Evolutionary conservation across 2,113 vertebrate species (phyloP).

Genomic region (Hippocampus comes): DNA sequence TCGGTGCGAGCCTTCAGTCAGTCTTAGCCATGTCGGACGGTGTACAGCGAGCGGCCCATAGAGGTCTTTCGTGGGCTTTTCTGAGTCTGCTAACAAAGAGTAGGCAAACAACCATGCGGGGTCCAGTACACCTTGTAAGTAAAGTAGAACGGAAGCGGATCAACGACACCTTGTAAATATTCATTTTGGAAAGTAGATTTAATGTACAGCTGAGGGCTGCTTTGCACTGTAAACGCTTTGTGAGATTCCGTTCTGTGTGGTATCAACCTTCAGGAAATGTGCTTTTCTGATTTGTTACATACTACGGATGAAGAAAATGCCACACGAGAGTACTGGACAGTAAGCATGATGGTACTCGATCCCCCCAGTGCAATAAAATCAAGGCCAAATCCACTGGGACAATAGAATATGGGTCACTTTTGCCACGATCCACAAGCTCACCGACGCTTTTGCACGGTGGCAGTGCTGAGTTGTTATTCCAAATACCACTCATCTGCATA

Average conservation of each 20-base stretch:
- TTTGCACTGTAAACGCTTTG: conserved; percentile 7
- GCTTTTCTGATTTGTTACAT: no score
- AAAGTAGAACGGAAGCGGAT: not conserved
- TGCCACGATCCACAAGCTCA: conserved; percentile 14
- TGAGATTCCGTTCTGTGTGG: conserved; percentile 8
- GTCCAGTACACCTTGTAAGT: no score
- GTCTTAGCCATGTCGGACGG: no score
- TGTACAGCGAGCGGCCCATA: no score
- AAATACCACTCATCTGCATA: conserved; percentile 45
- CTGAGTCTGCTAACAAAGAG: not conserved
- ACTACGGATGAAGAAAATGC: no score
- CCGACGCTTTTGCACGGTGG: conserved; percentile 37
- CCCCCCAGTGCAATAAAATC: conserved; percentile 5
- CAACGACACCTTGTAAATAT: conserved; percentile 15
- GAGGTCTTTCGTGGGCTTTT: conserved; percentile 9
- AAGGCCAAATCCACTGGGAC: conserved; percentile 36
- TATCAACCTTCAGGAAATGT: conserved; percentile 1
- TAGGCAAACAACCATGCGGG: no score
- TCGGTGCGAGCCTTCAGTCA: no score
- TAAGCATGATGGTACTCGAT: conserved; percentile 35
- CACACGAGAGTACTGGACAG: conserved; percentile 23
- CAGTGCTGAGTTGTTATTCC: conserved; percentile 32
- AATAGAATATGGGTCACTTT: conserved; percentile 55
- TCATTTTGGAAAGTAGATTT: conserved; percentile 27
- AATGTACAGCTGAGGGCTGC: conserved; percentile 10